Evolutionary conservation across 2,888 invertebrate genomes (phyloP).

Genomic region (Dorcus hopei): DNA sequence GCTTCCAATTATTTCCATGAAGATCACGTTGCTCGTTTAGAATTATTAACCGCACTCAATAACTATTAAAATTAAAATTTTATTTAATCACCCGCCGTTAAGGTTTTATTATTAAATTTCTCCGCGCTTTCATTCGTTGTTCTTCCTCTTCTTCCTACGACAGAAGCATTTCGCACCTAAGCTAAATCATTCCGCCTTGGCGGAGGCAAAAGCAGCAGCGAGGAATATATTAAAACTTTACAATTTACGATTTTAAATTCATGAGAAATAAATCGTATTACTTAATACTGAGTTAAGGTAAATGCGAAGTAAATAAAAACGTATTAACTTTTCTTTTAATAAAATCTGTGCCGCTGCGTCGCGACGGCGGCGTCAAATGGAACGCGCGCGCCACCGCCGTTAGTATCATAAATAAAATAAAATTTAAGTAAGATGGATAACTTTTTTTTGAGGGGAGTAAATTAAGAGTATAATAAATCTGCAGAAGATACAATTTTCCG

Average conservation of each 20-base stretch:
- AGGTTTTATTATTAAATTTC: constrained; percentile 4
- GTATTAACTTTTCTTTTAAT: background rate
- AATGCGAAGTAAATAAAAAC: background rate
- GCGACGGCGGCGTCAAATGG: background rate
- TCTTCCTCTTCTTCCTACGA: no score
- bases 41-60: no score
- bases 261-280: constrained; percentile 5
- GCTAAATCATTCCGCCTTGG: no score
- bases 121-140: background rate
- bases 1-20: no score
- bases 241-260: constrained; percentile 11
- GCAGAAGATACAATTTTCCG: constrained; percentile 14
- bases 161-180: no score
- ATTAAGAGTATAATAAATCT: constrained; percentile 19
- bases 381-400: background rate
- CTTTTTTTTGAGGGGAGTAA: constrained; percentile 7
- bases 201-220: background rate
- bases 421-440: constrained; percentile 20
- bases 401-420: constrained; percentile 18
- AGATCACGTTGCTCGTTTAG: no score
- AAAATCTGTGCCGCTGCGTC: background rate
- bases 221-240: constrained; percentile 11
- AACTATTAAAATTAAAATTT: no score
- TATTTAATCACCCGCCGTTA: no score
- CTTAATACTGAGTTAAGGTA: background rate